Conservation (phyloP, 1,140 invertebrate species). For the Stegodyphus dumicola region DNA sequence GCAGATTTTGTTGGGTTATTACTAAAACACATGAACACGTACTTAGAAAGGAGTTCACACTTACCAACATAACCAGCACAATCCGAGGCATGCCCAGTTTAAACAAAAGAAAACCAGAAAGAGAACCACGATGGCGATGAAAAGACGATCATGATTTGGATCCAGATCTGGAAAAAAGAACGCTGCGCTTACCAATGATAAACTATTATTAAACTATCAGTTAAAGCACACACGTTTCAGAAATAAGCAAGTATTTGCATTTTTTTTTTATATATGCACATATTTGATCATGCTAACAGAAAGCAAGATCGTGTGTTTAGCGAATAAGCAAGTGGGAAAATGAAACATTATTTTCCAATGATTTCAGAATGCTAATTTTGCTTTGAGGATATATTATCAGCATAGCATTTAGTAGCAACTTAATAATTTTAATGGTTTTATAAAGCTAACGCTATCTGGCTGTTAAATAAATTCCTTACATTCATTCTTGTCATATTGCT, state of each 20-base stretch:
- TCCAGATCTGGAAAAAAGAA: constrained; percentile 12
- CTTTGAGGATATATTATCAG: too few relatives aligned
- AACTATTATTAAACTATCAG: neutral
- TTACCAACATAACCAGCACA: constrained; percentile 61
- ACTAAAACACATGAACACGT: too few relatives aligned
- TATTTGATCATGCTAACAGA: neutral
- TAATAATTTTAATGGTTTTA: too few relatives aligned
- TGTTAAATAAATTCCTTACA: too few relatives aligned
- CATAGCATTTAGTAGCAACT: too few relatives aligned
- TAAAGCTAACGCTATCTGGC: too few relatives aligned
- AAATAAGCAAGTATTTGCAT: neutral
- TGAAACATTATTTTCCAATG: neutral
- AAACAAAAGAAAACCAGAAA: constrained; percentile 61
- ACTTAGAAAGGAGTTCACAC: neutral
- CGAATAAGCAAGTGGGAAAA: neutral
- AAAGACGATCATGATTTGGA: constrained; percentile 48
- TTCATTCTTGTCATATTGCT: too few relatives aligned
- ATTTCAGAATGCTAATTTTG: neutral
- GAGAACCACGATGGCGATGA: constrained; percentile 57
- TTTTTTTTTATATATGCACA: neutral
- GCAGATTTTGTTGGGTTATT: too few relatives aligned
- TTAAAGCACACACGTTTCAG: neutral
- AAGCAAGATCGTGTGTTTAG: too few relatives aligned
- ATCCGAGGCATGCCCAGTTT: constrained; percentile 42
- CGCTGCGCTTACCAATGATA: too few relatives aligned